phyloP scores from a whole-genome alignment of 2,113 vertebrate species.

The Lichenostomus cassidix region DNA sequence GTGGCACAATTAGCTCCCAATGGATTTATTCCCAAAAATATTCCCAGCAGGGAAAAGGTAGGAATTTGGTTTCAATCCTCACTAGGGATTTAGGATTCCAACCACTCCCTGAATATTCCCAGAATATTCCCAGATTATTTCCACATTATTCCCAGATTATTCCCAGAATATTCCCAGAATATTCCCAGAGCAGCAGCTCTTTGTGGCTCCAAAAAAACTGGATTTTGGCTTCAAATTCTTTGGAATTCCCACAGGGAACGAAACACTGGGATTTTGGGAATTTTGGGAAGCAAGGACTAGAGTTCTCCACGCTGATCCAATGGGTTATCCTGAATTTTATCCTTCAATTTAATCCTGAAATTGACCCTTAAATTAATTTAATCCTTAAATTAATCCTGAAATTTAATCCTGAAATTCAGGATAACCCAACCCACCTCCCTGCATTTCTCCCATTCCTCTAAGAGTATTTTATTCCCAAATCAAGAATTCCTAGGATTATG shows the following conservation, averaged over 20 bases:
- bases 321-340: rapidly evolving
- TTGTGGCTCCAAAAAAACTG: background rate
- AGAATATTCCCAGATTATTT: background rate
- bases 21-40: background rate
- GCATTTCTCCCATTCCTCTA: background rate
- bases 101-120: background rate
- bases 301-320: rapidly evolving
- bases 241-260: background rate
- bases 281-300: background rate
- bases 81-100: background rate
- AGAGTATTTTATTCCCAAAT: rapidly evolving
- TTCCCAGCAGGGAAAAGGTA: background rate
- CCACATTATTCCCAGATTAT: background rate
- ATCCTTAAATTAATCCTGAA: no score
- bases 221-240: background rate
- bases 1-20: background rate
- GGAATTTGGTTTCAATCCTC: background rate
- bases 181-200: background rate
- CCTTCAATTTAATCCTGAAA: background rate
- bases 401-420: no score
- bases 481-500: background rate
- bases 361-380: no score
- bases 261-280: background rate
- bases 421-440: no score
- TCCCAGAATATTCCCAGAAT: background rate